Evolutionary conservation across 2,888 invertebrate genomes (phyloP).

Genomic region (Apotomis capreana): DNA sequence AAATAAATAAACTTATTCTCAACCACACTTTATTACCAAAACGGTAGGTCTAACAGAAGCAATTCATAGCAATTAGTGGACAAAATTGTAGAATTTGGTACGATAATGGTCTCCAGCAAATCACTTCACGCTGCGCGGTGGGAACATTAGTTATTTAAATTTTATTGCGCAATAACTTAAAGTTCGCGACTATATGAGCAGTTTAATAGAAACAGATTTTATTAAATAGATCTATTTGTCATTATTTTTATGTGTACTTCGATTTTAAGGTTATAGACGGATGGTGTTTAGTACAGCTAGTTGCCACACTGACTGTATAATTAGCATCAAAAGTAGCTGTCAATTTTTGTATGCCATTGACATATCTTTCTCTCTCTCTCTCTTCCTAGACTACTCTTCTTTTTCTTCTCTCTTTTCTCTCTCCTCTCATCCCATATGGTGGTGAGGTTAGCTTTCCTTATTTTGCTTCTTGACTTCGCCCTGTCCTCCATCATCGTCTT

Average conservation of each 20-base stretch:
- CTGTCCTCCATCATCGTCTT: no score
- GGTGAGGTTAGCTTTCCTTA: no score
- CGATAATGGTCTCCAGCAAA: constrained; percentile 7
- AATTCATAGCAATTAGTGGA: constrained; percentile 14
- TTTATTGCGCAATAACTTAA: constrained; percentile 9
- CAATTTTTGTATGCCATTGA: no score
- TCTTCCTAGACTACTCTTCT: no score
- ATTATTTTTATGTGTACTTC: not conserved
- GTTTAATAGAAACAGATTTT: not conserved
- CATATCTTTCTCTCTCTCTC: no score
- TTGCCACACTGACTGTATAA: no score
- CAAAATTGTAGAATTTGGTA: not conserved
- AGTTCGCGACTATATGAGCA: not conserved
- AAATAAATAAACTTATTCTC: not conserved
- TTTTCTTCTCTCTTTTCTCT: no score
- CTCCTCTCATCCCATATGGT: no score
- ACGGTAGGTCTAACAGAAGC: constrained; percentile 8
- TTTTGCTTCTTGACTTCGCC: no score
- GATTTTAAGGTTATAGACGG: not conserved
- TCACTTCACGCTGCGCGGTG: constrained; percentile 24
- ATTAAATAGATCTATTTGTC: constrained; percentile 1
- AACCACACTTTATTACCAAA: constrained; percentile 4
- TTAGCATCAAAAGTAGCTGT: no score
- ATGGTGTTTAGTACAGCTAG: no score
- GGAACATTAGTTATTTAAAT: constrained; percentile 19